Percentiles rank a stretch among this genome's conserved stretches.
Conservation (phyloP, 2,888 invertebrate genomes). For the Drosophila prolongata region DNA sequence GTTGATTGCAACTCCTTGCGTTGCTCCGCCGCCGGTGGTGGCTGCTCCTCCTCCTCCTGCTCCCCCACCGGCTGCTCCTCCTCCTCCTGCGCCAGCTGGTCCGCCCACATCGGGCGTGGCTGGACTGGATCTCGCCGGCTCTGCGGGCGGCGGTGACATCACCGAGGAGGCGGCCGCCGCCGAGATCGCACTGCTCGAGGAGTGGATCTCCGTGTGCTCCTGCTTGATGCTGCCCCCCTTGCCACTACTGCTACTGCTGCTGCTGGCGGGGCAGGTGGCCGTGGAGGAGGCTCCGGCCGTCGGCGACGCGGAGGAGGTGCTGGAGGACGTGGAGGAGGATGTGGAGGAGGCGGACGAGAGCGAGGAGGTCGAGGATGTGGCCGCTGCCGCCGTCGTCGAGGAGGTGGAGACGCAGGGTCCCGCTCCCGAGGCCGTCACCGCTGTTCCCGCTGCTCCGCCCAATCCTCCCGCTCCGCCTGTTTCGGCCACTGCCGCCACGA, state of each 20-base stretch:
- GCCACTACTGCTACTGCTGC: slow-evolving; percentile 9
- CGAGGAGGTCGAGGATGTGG: slow-evolving; percentile 43
- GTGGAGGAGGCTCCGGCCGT: slow-evolving; percentile 17
- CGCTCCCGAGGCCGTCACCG: slow-evolving; percentile 4
- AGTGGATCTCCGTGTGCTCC: slow-evolving; percentile 82
- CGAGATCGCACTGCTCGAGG: slow-evolving; percentile 76
- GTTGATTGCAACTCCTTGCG: neutral
- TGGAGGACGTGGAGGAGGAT: slow-evolving; percentile 15
- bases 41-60: neutral
- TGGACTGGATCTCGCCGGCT: slow-evolving; percentile 55
- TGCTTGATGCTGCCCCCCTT: slow-evolving; percentile 46
- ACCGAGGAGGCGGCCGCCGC: slow-evolving; percentile 78
- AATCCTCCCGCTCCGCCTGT: slow-evolving; percentile 2
- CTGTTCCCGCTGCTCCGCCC: slow-evolving; percentile 2
- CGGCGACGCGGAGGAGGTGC: slow-evolving; percentile 20
- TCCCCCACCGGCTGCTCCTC: slow-evolving; percentile 15
- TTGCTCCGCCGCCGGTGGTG: slow-evolving; percentile 1
- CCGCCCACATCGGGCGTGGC: slow-evolving; percentile 42
- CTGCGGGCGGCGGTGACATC: slow-evolving; percentile 81
- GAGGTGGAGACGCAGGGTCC: slow-evolving; percentile 29
- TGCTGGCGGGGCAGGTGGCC: slow-evolving; percentile 31
- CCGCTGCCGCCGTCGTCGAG: slow-evolving; percentile 40
- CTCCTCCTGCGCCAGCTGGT: slow-evolving; percentile 4
- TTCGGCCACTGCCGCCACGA: slow-evolving; percentile 30
- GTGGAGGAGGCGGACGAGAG: slow-evolving; percentile 29